Base-by-base conservation (phyloP, 2,113 vertebrate genomes). In the Alethe diademata region DNA sequence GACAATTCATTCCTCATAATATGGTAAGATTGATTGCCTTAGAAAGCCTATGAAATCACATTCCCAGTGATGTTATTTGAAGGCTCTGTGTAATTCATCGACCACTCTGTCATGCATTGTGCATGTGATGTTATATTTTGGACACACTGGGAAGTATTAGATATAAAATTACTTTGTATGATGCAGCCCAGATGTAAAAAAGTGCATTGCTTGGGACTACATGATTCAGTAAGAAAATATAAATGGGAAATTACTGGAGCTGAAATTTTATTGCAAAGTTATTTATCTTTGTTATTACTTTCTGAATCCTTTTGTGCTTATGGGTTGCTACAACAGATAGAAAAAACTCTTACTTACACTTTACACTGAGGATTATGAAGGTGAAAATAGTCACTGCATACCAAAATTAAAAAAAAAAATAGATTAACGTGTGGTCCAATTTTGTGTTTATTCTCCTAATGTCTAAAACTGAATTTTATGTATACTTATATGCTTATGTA, bases 241-340 rank as follows among this genome's bases (percentile, higher is more conserved):
- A 98, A 98, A 98, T 97, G 97, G 96, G 92, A 97, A 98, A 97
- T 97, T 97, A 95, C 97, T 97, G 97, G 97, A 97, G 97, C 97
- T 97, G 97, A 98, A 98, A 97, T 95, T 97, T 97, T 97, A 96
- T 96, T 96, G 96, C 90, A 23, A 83, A 97, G 95, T 96, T 97
- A 98, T 98, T 98, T 97, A 96, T 98, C 97, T 98, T 97, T 95
- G 90, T 98, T 97, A 97, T 97, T 96, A 88, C 95, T 97, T 97
- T 94, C 95, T 78, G 94, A 96, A 85, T 92, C 89, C 96, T 97
- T 97, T 93, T 96, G 96, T 95, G 97, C 75, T 91, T 92, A 86
- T 86, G 94, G 87, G 93, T 96, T 18, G 3, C 29, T 53, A 58
- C 75, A 48, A 78, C 16, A 94, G 93, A 93, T 58, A 91, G 74